Percentiles rank a stretch among this genome's conserved stretches.
Evolutionary conservation across 1,140 invertebrate species (phyloP).

Genomic region (Trichomalopsis sarcophagae): DNA sequence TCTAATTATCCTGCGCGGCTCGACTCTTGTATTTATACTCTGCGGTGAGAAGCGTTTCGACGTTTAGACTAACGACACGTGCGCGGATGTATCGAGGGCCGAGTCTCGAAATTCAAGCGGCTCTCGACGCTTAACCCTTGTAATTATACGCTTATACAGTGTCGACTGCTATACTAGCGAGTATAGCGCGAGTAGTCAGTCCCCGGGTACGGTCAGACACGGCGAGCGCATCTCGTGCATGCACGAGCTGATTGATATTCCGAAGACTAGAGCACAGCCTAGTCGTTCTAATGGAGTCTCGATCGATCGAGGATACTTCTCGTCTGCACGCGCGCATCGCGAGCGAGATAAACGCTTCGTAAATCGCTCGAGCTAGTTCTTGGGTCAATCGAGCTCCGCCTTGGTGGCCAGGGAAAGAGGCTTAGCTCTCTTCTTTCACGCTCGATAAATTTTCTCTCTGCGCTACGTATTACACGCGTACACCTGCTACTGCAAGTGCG

Average conservation of each 20-base stretch:
- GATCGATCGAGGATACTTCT: constrained; percentile 25
- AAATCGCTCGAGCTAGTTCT: too few species aligned
- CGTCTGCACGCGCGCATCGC: not conserved
- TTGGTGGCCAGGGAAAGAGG: not conserved
- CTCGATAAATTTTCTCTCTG: constrained; percentile 13
- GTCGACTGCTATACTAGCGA: not conserved
- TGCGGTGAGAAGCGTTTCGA: not conserved
- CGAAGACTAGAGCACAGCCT: not conserved
- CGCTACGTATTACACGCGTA: not conserved
- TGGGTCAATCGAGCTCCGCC: not conserved
- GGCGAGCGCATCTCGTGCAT: not conserved
- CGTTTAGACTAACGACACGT: too few species aligned
- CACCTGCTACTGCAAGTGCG: not conserved
- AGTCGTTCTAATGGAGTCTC: constrained; percentile 5
- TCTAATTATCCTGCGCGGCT: not conserved
- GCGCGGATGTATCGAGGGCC: too few species aligned
- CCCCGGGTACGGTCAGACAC: not conserved
- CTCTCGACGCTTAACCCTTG: not conserved
- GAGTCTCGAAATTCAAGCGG: too few species aligned
- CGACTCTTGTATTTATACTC: not conserved
- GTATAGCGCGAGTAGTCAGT: not conserved
- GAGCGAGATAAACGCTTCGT: too few species aligned
- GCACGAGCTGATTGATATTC: not conserved
- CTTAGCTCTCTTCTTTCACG: not conserved
- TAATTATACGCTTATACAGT: too few species aligned